Base-by-base conservation (phyloP, 2,888 invertebrate genomes). In the Choreutis nemorana region DNA sequence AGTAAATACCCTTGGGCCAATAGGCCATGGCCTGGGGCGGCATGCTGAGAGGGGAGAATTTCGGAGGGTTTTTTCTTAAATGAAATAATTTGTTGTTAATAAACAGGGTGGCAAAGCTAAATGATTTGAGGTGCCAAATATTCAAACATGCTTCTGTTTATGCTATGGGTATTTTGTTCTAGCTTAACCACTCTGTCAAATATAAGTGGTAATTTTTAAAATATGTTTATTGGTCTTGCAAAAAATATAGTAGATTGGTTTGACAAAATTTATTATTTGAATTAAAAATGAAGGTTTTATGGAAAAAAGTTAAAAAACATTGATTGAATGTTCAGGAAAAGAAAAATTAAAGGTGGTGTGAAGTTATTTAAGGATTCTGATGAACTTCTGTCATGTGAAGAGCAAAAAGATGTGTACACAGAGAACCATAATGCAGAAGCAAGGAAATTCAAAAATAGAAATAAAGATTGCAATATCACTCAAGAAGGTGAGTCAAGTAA, bases 341-440 rank as follows among this genome's bases (percentile, higher is more conserved):
- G 37, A 6, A 66, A 70, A 45, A 50, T 66, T 18, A 67, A 66
- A 50, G 73, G 72, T 32, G 78, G 81, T 8, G 61, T 83, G 0
- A 81, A 70, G 40, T 42, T 82, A 4, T 79, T 82, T 35, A 70
- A 48, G 5, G 42, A 62, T 34, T 83, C 82, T 0, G 43, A 49
- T 24, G 57, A 52, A 1, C 78, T 54, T 37, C 34, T 82, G 3
- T 62, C 72, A 8, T 55, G 63, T 45, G 66, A 77, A 35, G 61
- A 54, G 25, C 47, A 42, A 2, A 44, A 57, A 26, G 71, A 73
- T 32, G 62, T 54, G 2, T 56, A 50, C 21, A 71, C 78, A 9
- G 53, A 61, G 36, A 27, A 26, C 23, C 73, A 72, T 36, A 68
- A 77, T 34, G 48, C 33, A 24, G 41, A 53, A 29, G 61, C 64